Base-by-base conservation (phyloP, 2,888 invertebrate genomes). In the Anoncus sp. region DNA sequence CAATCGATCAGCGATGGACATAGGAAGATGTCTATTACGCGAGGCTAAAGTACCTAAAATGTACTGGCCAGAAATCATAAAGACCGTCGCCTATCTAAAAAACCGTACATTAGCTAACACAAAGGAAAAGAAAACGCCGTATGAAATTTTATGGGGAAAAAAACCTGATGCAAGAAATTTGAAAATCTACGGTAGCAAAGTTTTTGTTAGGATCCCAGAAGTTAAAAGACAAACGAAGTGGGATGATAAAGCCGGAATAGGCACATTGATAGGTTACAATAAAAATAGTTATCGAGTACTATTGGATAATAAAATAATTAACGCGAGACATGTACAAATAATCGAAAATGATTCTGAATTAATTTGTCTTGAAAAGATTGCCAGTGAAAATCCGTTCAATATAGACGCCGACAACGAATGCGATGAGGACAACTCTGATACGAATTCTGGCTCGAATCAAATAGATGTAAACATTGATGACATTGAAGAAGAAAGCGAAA, bases 121-220 rank as follows among this genome's bases (percentile, higher is more conserved):
- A 5, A 49, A 35, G 16, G 81, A 81, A 55, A 65, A 31, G 31
- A 7, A 31, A 31, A 31, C 31, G 31, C 31, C 31, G 31, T 31
- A 31, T 31, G 31, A 31, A 55, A 79, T 80, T 59, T 45, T 80
- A 14, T 79, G 81, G 60, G 57, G 53, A 2, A 76, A 45, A 67
- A 81, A 77, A 51, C 81, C 82, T 9, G 75, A 59, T 76, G 65
- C 69, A 14, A 69, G 57, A 10, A 16, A 84, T 71, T 71, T 83
- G 49, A 71, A 69, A 49, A 43, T 82, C n/a, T 16, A 45, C 45
- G 82, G 80, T 9, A 83, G 82, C 67, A 38, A 51, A 75, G 80
- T 80, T 6, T 84, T 79, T 78, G 79, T 81, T 1, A 74, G 80
- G 59, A 45, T 71, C n/a, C 84, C 81, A 31, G 82, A 83, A 69